These are phyloP conservation scores for Oryzias javanicus DNA, from an alignment of 2,113 vertebrate species.

Conservation along the genomic window DNA sequence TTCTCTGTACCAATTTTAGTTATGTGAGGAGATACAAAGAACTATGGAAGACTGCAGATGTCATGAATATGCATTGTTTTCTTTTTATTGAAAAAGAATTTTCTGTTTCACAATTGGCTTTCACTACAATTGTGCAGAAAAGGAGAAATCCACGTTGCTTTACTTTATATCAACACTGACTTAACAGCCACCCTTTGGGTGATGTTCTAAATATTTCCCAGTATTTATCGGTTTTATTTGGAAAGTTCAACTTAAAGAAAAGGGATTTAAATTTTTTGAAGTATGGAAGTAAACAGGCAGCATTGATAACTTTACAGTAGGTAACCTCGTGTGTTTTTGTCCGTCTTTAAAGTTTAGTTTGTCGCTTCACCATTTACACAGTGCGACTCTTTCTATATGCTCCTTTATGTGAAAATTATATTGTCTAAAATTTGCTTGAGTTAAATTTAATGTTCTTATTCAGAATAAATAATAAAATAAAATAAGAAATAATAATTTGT, in stretches of 20 bases:
- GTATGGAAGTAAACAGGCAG: too few relatives aligned
- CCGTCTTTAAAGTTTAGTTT: too few relatives aligned
- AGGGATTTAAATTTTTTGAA: constrained; percentile 14
- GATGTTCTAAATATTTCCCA: constrained; percentile 18
- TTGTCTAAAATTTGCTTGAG: too few relatives aligned
- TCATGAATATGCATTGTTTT: constrained; percentile 53
- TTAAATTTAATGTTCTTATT: too few relatives aligned
- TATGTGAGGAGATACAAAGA: constrained; percentile 31
- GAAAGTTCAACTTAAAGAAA: constrained; percentile 11
- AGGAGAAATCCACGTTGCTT: constrained; percentile 28
- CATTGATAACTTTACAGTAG: too few relatives aligned
- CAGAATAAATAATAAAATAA: too few relatives aligned
- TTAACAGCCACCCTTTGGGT: constrained; percentile 29
- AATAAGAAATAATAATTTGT: too few relatives aligned
- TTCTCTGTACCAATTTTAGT: constrained; percentile 45
- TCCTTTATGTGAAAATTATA: too few relatives aligned
- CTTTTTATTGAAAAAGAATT: constrained; percentile 32
- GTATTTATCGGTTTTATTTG: constrained; percentile 15
- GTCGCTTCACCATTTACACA: too few relatives aligned
- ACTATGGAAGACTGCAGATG: constrained; percentile 24
- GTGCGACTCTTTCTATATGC: too few relatives aligned
- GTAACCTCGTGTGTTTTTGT: too few relatives aligned
- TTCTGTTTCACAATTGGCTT: constrained; percentile 27
- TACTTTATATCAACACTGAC: constrained; percentile 31
- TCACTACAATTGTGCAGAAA: constrained; percentile 28